These are phyloP conservation scores for Syrphus vitripennis DNA, from an alignment of 2,888 invertebrate species.

Conservation along the genomic window DNA sequence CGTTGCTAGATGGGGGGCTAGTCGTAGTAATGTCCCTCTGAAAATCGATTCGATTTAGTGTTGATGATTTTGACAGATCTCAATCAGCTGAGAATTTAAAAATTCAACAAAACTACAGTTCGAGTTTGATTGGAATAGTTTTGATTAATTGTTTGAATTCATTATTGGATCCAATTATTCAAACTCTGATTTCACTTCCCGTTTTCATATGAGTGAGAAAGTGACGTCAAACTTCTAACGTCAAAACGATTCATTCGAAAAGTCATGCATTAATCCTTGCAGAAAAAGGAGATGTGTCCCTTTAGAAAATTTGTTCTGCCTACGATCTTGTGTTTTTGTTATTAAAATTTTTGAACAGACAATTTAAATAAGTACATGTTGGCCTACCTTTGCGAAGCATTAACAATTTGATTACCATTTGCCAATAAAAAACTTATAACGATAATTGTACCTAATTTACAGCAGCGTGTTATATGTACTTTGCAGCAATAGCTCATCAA, in stretches of 20 bases:
- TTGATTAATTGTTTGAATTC: too few relatives aligned
- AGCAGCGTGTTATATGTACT: background rate
- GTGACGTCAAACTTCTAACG: too few relatives aligned
- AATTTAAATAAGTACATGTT: background rate
- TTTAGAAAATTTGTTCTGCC: background rate
- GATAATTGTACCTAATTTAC: conserved; percentile 49
- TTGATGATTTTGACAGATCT: too few relatives aligned
- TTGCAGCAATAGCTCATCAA: conserved; percentile 44
- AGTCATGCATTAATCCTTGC: too few relatives aligned
- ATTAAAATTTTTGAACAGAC: background rate
- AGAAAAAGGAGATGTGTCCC: too few relatives aligned
- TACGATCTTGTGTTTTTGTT: background rate
- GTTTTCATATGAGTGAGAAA: too few relatives aligned
- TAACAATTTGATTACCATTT: conserved; percentile 67
- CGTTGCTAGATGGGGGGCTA: background rate
- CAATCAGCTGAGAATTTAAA: too few relatives aligned
- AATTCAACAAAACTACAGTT: too few relatives aligned
- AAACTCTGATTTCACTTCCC: too few relatives aligned
- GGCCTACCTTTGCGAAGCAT: conserved; percentile 42
- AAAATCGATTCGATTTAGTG: background rate
- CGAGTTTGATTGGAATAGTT: too few relatives aligned
- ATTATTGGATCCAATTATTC: too few relatives aligned
- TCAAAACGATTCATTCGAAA: too few relatives aligned
- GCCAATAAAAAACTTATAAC: conserved; percentile 42
- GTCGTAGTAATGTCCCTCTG: background rate